Percentiles rank a stretch among this genome's conserved stretches.
phyloP scores from a whole-genome alignment of 2,797 vertebrate genomes.

The Botia kubotai region DNA sequence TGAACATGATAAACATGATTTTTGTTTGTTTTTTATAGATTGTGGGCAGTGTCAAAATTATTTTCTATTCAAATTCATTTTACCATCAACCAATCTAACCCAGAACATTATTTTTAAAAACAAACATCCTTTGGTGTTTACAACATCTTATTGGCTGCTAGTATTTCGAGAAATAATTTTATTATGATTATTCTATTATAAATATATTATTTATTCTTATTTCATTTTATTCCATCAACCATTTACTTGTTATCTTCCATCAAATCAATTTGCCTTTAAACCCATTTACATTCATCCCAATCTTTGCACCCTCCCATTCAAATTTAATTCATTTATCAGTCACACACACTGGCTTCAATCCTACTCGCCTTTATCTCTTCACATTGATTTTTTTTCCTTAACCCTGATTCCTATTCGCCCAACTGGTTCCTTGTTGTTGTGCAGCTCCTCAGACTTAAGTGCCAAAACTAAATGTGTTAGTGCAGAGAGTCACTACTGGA shows the following conservation, averaged over 20 bases:
- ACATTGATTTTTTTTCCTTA: conserved; percentile 20
- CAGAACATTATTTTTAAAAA: too few species aligned
- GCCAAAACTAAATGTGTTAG: conserved; percentile 14
- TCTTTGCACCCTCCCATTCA: background rate
- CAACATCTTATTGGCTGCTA: too few species aligned
- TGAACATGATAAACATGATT: too few species aligned
- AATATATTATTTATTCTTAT: too few species aligned
- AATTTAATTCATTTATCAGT: background rate
- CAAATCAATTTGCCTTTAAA: background rate
- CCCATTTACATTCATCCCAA: background rate
- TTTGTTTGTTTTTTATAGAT: too few species aligned
- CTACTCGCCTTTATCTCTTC: background rate
- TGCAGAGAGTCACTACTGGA: conserved; percentile 10
- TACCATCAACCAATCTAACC: too few species aligned
- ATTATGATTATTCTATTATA: too few species aligned
- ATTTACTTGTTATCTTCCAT: background rate
- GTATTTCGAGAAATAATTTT: too few species aligned
- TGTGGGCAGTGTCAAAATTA: too few species aligned
- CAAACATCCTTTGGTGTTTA: too few species aligned
- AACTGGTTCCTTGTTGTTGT: background rate
- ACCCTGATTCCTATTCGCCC: background rate
- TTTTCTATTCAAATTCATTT: too few species aligned
- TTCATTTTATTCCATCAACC: too few species aligned
- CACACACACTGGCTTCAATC: background rate
- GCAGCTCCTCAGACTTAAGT: background rate